phyloP scores from a whole-genome alignment of 1,140 invertebrate genomes.

The Lasioglossum baleicum region DNA sequence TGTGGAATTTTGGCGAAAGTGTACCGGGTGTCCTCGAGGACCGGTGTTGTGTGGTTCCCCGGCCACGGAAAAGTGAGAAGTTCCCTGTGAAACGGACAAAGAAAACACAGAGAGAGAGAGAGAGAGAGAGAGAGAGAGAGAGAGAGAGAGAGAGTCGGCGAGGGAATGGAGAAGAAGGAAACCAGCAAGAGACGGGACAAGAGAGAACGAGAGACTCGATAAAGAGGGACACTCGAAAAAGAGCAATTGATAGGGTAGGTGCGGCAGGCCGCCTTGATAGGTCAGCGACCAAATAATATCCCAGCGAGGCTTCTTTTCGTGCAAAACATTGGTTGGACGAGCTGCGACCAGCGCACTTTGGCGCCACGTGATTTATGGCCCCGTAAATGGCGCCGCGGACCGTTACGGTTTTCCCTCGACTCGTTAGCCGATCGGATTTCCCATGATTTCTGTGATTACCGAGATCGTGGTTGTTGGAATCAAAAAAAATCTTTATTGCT shows the following conservation, averaged over 20 bases:
- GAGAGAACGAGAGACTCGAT: background rate
- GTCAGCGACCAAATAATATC: constrained; percentile 46
- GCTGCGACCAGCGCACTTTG: constrained; percentile 21
- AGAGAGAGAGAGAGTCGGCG: too few relatives aligned
- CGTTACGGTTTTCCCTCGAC: constrained; percentile 14
- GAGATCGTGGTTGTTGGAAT: too few relatives aligned
- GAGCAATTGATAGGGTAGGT: constrained; percentile 28
- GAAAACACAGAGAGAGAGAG: background rate
- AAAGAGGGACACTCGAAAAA: constrained; percentile 33
- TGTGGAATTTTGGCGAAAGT: constrained; percentile 67
- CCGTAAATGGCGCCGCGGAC: constrained; percentile 49
- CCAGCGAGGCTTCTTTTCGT: constrained; percentile 12
- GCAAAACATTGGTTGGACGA: too few relatives aligned
- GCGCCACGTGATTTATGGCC: constrained; percentile 55
- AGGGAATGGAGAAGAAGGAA: too few relatives aligned
- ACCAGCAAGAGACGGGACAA: background rate
- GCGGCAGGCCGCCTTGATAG: constrained; percentile 37
- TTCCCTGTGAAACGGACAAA: background rate
- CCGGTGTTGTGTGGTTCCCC: background rate
- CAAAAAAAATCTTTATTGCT: too few relatives aligned
- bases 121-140: too few relatives aligned
- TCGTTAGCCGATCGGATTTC: constrained; percentile 17
- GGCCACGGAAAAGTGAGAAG: background rate
- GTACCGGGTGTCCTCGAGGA: constrained; percentile 67
- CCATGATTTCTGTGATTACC: background rate